phyloP scores from a whole-genome alignment of 2,888 invertebrate species.

The Tuberolachnus salignus region DNA sequence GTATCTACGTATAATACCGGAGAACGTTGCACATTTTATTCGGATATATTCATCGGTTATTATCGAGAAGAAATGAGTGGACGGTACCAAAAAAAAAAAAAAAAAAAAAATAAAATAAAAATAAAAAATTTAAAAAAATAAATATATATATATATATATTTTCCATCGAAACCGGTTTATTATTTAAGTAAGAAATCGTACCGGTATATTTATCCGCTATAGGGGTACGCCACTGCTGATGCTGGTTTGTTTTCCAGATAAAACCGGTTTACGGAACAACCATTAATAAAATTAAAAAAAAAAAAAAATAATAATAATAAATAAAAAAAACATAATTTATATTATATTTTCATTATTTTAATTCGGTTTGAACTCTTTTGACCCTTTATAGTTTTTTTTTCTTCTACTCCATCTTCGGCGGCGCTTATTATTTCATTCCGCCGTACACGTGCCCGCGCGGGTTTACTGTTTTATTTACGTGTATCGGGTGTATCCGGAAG shows the following conservation, averaged over 20 bases:
- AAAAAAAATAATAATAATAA: not conserved
- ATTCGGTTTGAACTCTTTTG: constrained; percentile 49
- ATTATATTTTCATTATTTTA: constrained; percentile 53
- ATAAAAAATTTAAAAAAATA: too few relatives aligned
- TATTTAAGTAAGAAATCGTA: constrained; percentile 49
- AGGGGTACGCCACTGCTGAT: not conserved
- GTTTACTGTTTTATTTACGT: not conserved
- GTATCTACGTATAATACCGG: not conserved
- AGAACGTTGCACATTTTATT: constrained; percentile 23
- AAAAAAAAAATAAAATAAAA: too few relatives aligned
- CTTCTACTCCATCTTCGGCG: not conserved
- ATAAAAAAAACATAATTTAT: constrained; percentile 23
- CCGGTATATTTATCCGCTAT: not conserved
- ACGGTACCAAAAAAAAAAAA: constrained; percentile 18
- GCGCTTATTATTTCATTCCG: not conserved
- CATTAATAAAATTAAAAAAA: constrained; percentile 53
- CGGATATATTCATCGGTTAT: not conserved
- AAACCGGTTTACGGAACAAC: constrained; percentile 41
- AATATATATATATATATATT: too few relatives aligned
- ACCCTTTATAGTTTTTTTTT: constrained; percentile 1
- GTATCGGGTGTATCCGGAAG: too few relatives aligned
- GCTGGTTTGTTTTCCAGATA: constrained; percentile 32
- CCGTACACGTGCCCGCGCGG: not conserved
- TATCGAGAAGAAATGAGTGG: constrained; percentile 30
- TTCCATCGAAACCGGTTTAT: constrained; percentile 51